Evolutionary conservation across 2,797 vertebrate species (phyloP), one percentile per base, ranked within the genome.

Genomic region (Synanceia verrucosa): DNA sequence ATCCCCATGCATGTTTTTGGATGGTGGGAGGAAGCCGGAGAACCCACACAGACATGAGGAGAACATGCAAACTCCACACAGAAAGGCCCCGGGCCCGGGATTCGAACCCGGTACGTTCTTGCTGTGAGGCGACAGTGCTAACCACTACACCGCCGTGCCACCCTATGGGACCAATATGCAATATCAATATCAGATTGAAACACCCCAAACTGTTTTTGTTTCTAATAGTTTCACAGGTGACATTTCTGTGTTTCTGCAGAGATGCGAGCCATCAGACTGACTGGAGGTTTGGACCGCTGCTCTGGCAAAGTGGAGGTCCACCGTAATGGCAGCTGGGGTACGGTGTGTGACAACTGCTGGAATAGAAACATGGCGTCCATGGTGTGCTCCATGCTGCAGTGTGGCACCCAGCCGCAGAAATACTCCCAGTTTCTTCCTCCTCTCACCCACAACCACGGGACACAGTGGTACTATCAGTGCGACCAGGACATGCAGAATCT

Each of bases 261-360:
- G 73, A 91, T 92, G 88, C 90, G 36, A 57, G 91, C 44, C 0
- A 14, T 94, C 9, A 76, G 93, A 21, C 84, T 94, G 61, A 90
- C 81, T 0, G 93, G 93, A 6, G 94, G 94, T 29, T 1, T 85
- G 65, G 93, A 94, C 74, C 88, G 31, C 33, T 94, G 94, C 65
- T 84, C 94, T 1, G 94, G 94, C 8, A 86, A 67, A 64, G 76
- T 94, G 76, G 94, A 94, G 80, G 48, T 94, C 52, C 93, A 94
- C 63, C 93, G 93, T 4, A 93, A 93, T 0, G 93, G 91, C 58
- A 89, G 76, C 9, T 94, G 94, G 94, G 91, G 93, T 1, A 86
- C 83, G 0, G 77, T 94, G 65, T 93, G 91, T 24, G 81, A 94
- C 18, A 60, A 48, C 63, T 85, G 85, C 73, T 94, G 90, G 91